These are phyloP conservation scores for Polia nebulosa DNA, from an alignment of 2,888 invertebrate species.

Conservation along the genomic window DNA sequence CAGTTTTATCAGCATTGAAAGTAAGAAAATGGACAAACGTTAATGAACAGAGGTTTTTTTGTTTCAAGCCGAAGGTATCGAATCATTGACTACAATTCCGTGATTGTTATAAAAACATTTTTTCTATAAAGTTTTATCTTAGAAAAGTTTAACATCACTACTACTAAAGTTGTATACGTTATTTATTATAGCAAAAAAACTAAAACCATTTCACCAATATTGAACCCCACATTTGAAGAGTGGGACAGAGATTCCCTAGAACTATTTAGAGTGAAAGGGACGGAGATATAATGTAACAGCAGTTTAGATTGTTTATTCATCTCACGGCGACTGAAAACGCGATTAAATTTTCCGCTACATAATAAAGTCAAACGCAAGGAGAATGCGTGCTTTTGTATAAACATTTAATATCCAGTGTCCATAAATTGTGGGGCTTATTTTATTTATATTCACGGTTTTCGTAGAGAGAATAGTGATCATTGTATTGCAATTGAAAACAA, in stretches of 20 bases:
- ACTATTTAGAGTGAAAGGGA: slow-evolving; percentile 71
- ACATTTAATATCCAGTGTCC: slow-evolving; percentile 65
- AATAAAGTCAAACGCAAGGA: slow-evolving; percentile 81
- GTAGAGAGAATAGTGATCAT: slow-evolving; percentile 15
- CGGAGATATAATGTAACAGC: slow-evolving; percentile 62
- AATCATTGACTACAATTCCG: not conserved
- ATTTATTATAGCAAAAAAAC: slow-evolving; percentile 36
- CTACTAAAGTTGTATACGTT: slow-evolving; percentile 21
- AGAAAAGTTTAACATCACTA: not conserved
- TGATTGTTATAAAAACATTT: not conserved
- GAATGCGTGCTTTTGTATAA: slow-evolving; percentile 70
- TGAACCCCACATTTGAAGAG: slow-evolving; percentile 56
- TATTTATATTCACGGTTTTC: slow-evolving; percentile 44
- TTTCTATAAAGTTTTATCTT: not conserved
- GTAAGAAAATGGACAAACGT: slow-evolving; percentile 1
- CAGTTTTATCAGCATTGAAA: not conserved
- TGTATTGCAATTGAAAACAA: not conserved
- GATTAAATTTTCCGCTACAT: slow-evolving; percentile 89
- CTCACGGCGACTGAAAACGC: slow-evolving; percentile 84
- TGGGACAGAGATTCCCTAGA: slow-evolving; percentile 70
- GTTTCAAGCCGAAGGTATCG: not conserved
- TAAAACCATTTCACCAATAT: slow-evolving; percentile 35
- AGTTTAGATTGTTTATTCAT: slow-evolving; percentile 84
- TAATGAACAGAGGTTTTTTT: not conserved
- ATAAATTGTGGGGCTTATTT: slow-evolving; percentile 62